Conservation (phyloP, 53 echinoderm and acorn worm genomes). For the Henricia sp. region DNA sequence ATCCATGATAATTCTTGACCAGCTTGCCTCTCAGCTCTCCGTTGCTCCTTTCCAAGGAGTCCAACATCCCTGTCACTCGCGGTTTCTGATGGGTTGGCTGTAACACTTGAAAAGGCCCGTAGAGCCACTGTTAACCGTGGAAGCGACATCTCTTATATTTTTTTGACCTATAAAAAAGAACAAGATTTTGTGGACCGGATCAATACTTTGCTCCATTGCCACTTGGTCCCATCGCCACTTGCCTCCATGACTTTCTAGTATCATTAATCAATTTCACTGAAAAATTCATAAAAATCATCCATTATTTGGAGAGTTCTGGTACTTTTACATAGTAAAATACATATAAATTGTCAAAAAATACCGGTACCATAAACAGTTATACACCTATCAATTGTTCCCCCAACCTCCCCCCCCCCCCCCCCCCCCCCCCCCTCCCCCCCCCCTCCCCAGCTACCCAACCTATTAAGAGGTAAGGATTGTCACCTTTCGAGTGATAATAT, state of each 20-base stretch:
- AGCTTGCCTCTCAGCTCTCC: slow-evolving; percentile 57
- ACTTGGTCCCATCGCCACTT: too few species aligned
- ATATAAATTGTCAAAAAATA: too few species aligned
- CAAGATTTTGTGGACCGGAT: not conserved
- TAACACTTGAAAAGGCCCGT: slow-evolving; percentile 82
- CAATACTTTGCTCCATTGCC: too few species aligned
- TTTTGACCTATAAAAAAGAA: not conserved
- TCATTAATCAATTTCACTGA: not conserved
- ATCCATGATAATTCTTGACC: slow-evolving; percentile 78
- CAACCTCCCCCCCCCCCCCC: not conserved
- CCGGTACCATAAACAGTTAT: too few species aligned
- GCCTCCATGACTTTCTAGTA: not conserved
- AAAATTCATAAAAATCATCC: not conserved
- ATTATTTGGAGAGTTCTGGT: not conserved
- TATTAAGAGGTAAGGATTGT: too few species aligned
- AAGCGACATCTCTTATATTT: slow-evolving; percentile 53
- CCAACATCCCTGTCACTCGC: slow-evolving; percentile 29
- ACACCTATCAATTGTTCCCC: too few species aligned
- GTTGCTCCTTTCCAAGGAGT: slow-evolving; percentile 71
- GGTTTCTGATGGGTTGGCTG: slow-evolving; percentile 43
- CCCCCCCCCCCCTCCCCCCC: not conserved
- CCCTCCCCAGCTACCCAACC: not conserved
- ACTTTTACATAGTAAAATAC: too few species aligned
- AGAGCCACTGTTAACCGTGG: slow-evolving; percentile 87
- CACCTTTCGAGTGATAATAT: too few species aligned